A percentile compares a stretch with the other conserved stretches of the same genome.
These are phyloP conservation scores for Hedychridium roseum DNA, from an alignment of 2,888 invertebrate species.

Conservation along the genomic window DNA sequence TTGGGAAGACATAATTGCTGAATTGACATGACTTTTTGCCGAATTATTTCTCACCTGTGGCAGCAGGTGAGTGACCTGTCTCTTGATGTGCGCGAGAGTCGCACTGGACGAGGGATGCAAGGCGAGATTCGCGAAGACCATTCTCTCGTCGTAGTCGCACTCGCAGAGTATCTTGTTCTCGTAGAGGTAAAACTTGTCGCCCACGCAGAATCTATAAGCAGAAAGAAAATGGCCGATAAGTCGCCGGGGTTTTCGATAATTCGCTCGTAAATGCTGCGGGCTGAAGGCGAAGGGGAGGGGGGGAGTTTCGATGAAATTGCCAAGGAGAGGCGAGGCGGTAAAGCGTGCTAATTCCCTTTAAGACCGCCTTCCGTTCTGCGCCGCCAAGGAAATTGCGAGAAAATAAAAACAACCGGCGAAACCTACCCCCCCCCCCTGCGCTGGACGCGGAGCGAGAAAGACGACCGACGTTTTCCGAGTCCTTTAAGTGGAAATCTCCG, in stretches of 20 bases:
- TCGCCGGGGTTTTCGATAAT: not conserved
- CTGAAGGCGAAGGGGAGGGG: conserved; percentile 5
- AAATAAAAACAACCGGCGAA: conserved; percentile 51
- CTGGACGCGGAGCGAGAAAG: no score
- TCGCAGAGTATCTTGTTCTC: conserved; percentile 95
- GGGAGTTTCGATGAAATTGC: conserved; percentile 20
- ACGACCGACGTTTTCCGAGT: conserved; percentile 45
- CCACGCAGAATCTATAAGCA: conserved; percentile 86
- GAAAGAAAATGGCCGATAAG: conserved; percentile 30
- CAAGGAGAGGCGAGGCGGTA: conserved; percentile 40
- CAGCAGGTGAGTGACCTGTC: conserved; percentile 80
- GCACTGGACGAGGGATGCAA: conserved; percentile 75
- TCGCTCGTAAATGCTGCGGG: no score
- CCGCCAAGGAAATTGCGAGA: conserved; percentile 56
- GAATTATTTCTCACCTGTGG: conserved; percentile 57
- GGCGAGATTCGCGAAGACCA: conserved; percentile 90
- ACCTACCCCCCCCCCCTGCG: conserved; percentile 19
- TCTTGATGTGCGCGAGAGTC: conserved; percentile 85
- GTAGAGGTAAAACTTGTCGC: conserved; percentile 90
- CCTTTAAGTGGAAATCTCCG: conserved; percentile 54
- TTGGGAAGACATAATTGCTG: no score
- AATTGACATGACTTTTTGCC: no score
- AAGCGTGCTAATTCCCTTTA: conserved; percentile 57
- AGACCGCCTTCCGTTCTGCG: conserved; percentile 53
- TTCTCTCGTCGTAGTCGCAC: conserved; percentile 91